A percentile compares a stretch with the other conserved stretches of the same genome.
phyloP scores from a whole-genome alignment of 2,797 vertebrate species.

The Smutsia gigantea region DNA sequence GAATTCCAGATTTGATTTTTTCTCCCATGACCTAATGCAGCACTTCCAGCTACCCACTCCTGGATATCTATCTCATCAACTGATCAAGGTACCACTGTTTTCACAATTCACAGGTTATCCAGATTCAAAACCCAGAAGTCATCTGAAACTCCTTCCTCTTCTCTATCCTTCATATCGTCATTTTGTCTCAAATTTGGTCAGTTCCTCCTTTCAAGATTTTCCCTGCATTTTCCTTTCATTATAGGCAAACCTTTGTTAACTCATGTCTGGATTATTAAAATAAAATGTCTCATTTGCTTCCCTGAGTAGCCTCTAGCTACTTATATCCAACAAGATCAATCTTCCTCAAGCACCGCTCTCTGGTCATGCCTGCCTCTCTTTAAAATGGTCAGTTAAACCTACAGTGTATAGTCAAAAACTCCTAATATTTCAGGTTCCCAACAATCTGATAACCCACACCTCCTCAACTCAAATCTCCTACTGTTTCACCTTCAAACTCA shows the following conservation, averaged over 20 bases:
- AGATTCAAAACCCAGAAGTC: background rate
- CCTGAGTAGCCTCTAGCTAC: background rate
- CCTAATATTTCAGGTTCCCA: background rate
- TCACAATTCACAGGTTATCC: background rate
- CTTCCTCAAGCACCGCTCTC: background rate
- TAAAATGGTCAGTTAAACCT: background rate
- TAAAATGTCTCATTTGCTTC: background rate
- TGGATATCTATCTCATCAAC: background rate
- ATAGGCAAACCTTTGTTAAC: background rate
- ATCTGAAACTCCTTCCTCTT: background rate
- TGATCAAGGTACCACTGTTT: background rate
- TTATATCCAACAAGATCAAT: background rate
- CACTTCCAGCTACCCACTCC: background rate
- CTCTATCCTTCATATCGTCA: background rate
- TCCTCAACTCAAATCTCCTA: background rate
- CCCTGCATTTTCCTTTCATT: background rate
- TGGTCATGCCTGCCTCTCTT: background rate
- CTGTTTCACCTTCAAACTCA: background rate
- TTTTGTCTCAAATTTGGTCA: background rate
- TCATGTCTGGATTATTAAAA: slow-evolving; percentile 1
- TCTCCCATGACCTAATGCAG: background rate
- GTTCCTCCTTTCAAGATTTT: background rate
- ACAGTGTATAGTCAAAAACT: background rate
- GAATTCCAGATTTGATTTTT: background rate
- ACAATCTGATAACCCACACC: background rate